These are phyloP conservation scores for Pelodytes ibericus DNA, from an alignment of 2,797 vertebrate species.

Conservation along the genomic window DNA sequence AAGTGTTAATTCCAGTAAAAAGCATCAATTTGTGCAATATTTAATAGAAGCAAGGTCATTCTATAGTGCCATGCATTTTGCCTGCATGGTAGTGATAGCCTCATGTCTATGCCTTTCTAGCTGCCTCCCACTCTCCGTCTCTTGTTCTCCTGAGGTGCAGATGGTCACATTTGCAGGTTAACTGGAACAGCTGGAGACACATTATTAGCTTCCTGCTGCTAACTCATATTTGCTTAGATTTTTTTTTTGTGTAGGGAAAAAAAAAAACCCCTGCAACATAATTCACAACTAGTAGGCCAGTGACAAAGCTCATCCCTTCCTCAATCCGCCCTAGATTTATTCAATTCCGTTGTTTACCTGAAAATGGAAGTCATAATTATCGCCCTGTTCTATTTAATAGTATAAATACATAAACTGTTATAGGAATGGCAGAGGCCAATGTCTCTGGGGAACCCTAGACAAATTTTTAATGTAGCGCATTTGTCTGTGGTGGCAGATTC, in stretches of 20 bases:
- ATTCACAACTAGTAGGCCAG: constrained; percentile 82
- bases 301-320: constrained; percentile 77
- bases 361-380: constrained; percentile 81
- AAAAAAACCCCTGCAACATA: constrained; percentile 71
- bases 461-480: constrained; percentile 82
- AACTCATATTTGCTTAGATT: constrained; percentile 91
- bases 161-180: constrained; percentile 99
- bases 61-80: constrained; percentile 68
- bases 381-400: constrained; percentile 82
- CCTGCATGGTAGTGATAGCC: constrained; percentile 57
- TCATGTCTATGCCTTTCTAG: constrained; percentile 36
- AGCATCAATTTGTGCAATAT: not conserved
- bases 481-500: constrained; percentile 84
- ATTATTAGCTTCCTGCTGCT: constrained; percentile 99
- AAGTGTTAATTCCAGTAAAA: too few relatives aligned
- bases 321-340: constrained; percentile 78
- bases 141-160: constrained; percentile 86
- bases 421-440: constrained; percentile 76
- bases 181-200: constrained; percentile 98
- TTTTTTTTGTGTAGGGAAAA: constrained; percentile 70
- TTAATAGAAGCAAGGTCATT: constrained; percentile 79
- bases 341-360: constrained; percentile 76
- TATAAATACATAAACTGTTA: constrained; percentile 84
- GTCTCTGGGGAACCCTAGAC: constrained; percentile 81
- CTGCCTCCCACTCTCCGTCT: constrained; percentile 65